Conservation (phyloP, 1,140 invertebrate genomes). For the Lasaia peninsularis region DNA sequence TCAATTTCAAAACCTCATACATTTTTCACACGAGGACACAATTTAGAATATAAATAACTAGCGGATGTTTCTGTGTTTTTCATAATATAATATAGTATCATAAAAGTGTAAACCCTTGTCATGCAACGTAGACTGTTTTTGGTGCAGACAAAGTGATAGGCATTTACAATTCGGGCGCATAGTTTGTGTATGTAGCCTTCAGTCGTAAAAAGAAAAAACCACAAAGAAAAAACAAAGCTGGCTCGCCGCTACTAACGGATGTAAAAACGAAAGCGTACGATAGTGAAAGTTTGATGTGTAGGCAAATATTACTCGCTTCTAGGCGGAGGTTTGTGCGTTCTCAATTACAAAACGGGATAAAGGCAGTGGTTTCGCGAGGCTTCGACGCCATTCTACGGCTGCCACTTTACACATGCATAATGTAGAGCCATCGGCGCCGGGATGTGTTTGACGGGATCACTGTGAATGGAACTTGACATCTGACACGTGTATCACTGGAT, state of each 20-base stretch:
- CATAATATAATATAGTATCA: too few species aligned
- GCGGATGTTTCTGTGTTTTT: too few species aligned
- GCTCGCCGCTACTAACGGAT: slow-evolving; percentile 51
- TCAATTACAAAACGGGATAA: slow-evolving; percentile 58
- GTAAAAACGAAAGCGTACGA: slow-evolving; percentile 75
- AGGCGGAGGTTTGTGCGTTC: slow-evolving; percentile 72
- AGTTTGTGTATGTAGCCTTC: slow-evolving; percentile 38
- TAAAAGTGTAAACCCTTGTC: neutral
- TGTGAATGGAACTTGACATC: slow-evolving; percentile 67
- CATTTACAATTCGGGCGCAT: slow-evolving; percentile 21
- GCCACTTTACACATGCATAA: slow-evolving; percentile 58
- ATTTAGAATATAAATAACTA: too few species aligned
- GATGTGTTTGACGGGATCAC: slow-evolving; percentile 56
- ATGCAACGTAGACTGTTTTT: neutral
- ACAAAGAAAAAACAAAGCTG: slow-evolving; percentile 61
- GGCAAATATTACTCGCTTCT: slow-evolving; percentile 74
- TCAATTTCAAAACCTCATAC: too few species aligned
- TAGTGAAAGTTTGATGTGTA: slow-evolving; percentile 78
- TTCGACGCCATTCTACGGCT: slow-evolving; percentile 39
- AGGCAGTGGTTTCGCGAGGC: slow-evolving; percentile 40
- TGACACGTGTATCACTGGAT: slow-evolving; percentile 55
- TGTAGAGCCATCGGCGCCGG: slow-evolving; percentile 48
- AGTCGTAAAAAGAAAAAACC: slow-evolving; percentile 44
- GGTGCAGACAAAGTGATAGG: slow-evolving; percentile 21
- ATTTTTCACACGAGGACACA: too few species aligned